Conservation (phyloP, 2,797 vertebrate species). For the Graptemys geographica region DNA sequence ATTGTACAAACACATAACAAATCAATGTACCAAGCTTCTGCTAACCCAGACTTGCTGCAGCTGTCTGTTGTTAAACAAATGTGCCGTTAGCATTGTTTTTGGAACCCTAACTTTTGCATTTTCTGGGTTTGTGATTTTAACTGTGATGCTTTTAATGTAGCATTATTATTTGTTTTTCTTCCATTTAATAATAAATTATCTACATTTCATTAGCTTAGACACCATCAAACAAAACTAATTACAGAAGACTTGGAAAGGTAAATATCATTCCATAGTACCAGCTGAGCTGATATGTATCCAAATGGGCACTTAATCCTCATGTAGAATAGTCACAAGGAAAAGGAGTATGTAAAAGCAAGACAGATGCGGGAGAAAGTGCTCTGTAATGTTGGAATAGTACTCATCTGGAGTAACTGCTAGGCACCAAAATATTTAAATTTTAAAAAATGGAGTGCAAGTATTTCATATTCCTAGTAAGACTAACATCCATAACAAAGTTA, state of each 20-base stretch:
- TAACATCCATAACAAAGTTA: background rate
- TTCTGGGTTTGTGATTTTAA: background rate
- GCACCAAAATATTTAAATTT: background rate
- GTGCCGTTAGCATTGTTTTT: background rate
- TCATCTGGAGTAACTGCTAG: background rate
- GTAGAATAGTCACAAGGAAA: background rate
- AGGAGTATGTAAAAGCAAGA: background rate
- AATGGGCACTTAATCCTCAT: background rate
- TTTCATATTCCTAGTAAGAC: background rate
- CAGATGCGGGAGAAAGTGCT: background rate
- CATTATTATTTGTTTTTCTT: background rate
- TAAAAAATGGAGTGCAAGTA: background rate
- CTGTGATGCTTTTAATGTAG: background rate
- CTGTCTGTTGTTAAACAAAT: background rate
- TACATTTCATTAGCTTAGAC: background rate
- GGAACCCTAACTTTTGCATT: background rate
- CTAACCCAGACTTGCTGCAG: background rate
- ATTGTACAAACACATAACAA: background rate
- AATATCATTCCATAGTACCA: background rate
- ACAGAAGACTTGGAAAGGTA: background rate
- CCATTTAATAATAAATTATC: background rate
- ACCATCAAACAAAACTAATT: background rate
- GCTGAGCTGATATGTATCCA: background rate
- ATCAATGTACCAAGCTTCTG: background rate
- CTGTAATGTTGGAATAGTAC: background rate